phyloP scores from a whole-genome alignment of 2,888 invertebrate species.

The Mimas tiliae region DNA sequence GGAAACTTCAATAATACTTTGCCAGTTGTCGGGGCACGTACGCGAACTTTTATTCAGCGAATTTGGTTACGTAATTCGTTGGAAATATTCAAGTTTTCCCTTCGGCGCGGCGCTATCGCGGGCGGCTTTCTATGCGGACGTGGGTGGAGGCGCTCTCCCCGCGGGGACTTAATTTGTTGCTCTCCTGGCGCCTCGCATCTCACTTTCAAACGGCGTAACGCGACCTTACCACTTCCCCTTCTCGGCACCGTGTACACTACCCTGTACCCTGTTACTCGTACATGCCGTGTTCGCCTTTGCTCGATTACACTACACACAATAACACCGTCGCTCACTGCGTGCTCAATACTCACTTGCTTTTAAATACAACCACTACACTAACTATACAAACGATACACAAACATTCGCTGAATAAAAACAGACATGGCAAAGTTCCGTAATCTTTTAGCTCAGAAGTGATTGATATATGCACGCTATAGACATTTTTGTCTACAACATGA shows the following conservation, averaged over 20 bases:
- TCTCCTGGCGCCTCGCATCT: slow-evolving; percentile 84
- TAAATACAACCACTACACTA: neutral
- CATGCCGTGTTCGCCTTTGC: slow-evolving; percentile 63
- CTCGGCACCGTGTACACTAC: slow-evolving; percentile 54
- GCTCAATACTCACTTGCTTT: slow-evolving; percentile 3
- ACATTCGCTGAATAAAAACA: neutral
- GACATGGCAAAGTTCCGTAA: neutral
- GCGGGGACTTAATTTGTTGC: slow-evolving; percentile 84
- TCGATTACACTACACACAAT: slow-evolving; percentile 44
- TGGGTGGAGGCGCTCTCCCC: slow-evolving; percentile 71
- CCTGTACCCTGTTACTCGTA: neutral
- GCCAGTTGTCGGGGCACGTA: slow-evolving; percentile 71
- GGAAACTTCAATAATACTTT: slow-evolving; percentile 70
- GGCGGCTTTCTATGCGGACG: slow-evolving; percentile 73
- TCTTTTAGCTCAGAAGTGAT: too few relatives aligned
- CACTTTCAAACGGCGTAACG: slow-evolving; percentile 83
- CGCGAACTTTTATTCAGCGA: slow-evolving; percentile 74
- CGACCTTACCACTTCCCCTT: slow-evolving; percentile 79
- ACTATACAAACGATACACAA: neutral
- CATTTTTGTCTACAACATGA: too few relatives aligned
- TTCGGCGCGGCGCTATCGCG: slow-evolving; percentile 79
- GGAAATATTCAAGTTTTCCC: slow-evolving; percentile 81
- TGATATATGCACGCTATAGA: too few relatives aligned
- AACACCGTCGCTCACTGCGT: neutral
- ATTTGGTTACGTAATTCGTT: slow-evolving; percentile 78